phyloP scores from a whole-genome alignment of 1,140 invertebrate species.

The Drosophila parabipectinata region DNA sequence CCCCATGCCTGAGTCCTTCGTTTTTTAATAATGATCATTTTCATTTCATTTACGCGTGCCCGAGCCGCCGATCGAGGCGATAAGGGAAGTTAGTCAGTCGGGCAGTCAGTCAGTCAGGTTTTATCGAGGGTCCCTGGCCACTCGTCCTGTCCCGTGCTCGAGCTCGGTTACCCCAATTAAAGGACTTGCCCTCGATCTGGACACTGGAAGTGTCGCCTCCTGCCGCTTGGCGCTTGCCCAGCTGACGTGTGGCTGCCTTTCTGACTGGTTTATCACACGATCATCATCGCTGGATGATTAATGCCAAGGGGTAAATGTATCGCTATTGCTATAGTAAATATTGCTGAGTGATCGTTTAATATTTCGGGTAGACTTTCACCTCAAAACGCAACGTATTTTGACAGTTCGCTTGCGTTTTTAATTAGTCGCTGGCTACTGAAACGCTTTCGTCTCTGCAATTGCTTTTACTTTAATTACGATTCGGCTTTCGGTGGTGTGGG shows the following conservation, averaged over 20 bases:
- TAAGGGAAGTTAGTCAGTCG: conserved; percentile 48
- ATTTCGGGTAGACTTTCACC: conserved; percentile 49
- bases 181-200: conserved; percentile 49
- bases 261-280: conserved; percentile 67
- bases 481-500: conserved; percentile 7
- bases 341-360: conserved; percentile 74
- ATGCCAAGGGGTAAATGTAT: conserved; percentile 32
- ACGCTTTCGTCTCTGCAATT: conserved; percentile 32
- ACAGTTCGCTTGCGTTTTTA: conserved; percentile 65
- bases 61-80: conserved; percentile 60
- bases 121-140: conserved; percentile 22
- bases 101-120: conserved; percentile 15
- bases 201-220: conserved; percentile 68
- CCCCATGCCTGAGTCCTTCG: conserved; percentile 13
- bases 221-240: conserved; percentile 76
- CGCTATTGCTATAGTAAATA: conserved; percentile 27
- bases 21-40: conserved; percentile 82
- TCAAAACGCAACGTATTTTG: conserved; percentile 42
- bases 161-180: conserved; percentile 56
- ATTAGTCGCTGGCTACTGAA: conserved; percentile 52
- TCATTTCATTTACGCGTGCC: conserved; percentile 80
- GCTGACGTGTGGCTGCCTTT: conserved; percentile 76
- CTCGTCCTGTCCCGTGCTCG: conserved; percentile 19
- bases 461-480: conserved; percentile 57
- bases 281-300: conserved; percentile 73